Conservation (phyloP, 2,888 invertebrate species). For the Drosophila maculinotata region DNA sequence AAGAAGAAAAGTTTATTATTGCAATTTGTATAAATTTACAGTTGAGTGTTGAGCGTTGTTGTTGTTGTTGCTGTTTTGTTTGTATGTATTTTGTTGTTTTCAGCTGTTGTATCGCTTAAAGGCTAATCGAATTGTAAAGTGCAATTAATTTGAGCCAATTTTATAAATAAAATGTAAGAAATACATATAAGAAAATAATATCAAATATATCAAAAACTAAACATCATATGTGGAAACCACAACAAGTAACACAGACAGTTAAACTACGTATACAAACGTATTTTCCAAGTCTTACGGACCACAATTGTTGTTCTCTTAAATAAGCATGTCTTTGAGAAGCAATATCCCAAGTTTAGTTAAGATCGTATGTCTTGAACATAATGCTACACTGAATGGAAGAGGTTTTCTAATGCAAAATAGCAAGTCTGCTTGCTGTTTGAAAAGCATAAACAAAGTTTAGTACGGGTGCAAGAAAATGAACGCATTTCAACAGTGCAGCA, state of each 20-base stretch:
- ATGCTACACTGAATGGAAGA: slow-evolving; percentile 4
- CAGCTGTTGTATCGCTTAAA: slow-evolving; percentile 64
- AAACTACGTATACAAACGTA: slow-evolving; percentile 9
- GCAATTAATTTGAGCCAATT: slow-evolving; percentile 74
- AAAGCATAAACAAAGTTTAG: slow-evolving; percentile 13
- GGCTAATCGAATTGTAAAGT: slow-evolving; percentile 70
- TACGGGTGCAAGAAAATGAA: slow-evolving; percentile 56
- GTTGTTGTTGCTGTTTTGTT: slow-evolving; percentile 37
- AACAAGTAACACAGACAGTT: slow-evolving; percentile 45
- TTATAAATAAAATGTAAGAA: slow-evolving; percentile 35
- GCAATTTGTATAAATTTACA: slow-evolving; percentile 77
- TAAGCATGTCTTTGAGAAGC: not conserved
- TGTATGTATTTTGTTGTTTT: slow-evolving; percentile 54
- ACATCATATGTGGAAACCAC: slow-evolving; percentile 30
- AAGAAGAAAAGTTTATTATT: slow-evolving; percentile 79
- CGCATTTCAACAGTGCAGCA: slow-evolving; percentile 53
- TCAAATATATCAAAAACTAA: slow-evolving; percentile 11
- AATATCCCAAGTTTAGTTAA: slow-evolving; percentile 5
- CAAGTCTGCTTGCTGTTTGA: slow-evolving; percentile 9
- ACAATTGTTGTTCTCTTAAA: slow-evolving; percentile 15
- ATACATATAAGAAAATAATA: slow-evolving; percentile 14
- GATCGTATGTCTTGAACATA: slow-evolving; percentile 18
- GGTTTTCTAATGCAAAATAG: slow-evolving; percentile 15
- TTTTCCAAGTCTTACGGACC: slow-evolving; percentile 31
- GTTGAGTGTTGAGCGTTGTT: slow-evolving; percentile 60